A percentile compares a stretch with the other conserved stretches of the same genome.
Evolutionary conservation across 2,888 invertebrate species (phyloP).

Genomic region (Heliconius erato): DNA sequence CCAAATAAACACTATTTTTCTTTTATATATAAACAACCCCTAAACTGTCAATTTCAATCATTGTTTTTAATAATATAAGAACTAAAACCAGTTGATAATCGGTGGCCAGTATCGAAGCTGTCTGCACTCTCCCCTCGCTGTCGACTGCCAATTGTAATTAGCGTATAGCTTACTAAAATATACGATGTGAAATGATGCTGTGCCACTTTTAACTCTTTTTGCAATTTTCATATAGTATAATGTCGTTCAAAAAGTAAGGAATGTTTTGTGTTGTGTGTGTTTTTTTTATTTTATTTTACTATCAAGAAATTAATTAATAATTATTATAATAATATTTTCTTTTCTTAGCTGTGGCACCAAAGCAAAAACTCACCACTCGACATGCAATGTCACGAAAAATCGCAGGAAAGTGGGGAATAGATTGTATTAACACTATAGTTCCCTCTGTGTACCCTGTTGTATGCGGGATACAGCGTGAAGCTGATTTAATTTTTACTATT

Average conservation of each 20-base stretch:
- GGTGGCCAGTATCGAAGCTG: slow-evolving; percentile 49
- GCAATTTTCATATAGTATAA: neutral
- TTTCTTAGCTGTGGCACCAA: too few relatives aligned
- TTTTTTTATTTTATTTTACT: too few relatives aligned
- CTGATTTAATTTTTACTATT: too few relatives aligned
- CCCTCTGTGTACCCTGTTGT: too few relatives aligned
- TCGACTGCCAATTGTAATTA: slow-evolving; percentile 62
- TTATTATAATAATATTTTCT: too few relatives aligned
- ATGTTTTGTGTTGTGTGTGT: neutral
- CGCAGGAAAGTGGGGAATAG: too few relatives aligned
- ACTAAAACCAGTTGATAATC: slow-evolving; percentile 48
- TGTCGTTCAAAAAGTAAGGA: neutral
- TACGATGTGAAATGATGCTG: slow-evolving; percentile 44
- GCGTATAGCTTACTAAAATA: slow-evolving; percentile 59
- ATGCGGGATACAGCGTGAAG: too few relatives aligned
- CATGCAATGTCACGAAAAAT: too few relatives aligned
- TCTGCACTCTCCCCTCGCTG: slow-evolving; percentile 51
- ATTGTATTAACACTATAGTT: too few relatives aligned
- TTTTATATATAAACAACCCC: neutral
- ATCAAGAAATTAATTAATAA: too few relatives aligned
- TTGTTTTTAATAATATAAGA: neutral
- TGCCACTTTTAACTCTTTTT: slow-evolving; percentile 45
- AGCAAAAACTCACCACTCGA: too few relatives aligned
- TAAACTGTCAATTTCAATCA: neutral
- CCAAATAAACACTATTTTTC: too few relatives aligned